Evolutionary conservation across 2,888 invertebrate genomes (phyloP), one percentile per base, ranked within the genome.

Genomic region (Heliconius ismenius): DNA sequence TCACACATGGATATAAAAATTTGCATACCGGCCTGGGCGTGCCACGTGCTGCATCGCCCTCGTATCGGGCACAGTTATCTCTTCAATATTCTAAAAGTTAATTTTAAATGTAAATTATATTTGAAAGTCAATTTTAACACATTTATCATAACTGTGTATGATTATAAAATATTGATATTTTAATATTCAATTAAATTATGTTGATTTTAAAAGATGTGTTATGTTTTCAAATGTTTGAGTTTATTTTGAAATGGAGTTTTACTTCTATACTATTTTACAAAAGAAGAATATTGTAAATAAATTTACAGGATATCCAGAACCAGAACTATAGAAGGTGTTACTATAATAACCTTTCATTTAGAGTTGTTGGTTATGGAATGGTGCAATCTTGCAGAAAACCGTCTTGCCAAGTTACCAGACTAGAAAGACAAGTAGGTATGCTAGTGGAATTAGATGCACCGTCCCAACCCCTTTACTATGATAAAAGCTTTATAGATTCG

Each of bases 51-150:
- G 84, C 81, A 77, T 74, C 79, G 80, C 81, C 87, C 88, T 88
- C 88, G 84, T 86, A 88, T 88, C 83, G 83, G 88, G 86, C 89
- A 91, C 91, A 92, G 91, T 91, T 92, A 91, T 86, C 89, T 92
- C 87, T 89, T 91, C 89, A 91, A 92, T 91, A 92, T 92, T 90
- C 90, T 87, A 90, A 87, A 88, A 87, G 89, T 89, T 89, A 88
- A 91, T 92, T 91, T 91, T 86, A 90, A 91, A 90, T 91, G 88
- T 89, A 90, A 91, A 91, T 91, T 82, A 85, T 88, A 89, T 91
- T 91, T 89, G 89, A 91, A 91, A 90, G 88, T 90, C 88, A 88
- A 89, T 88, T 84, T 84, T 87, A 88, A 87, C 80, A 79, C 67
- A 78, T 79, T 76, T 74, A 79, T 79, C 76, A 78, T 76, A 79